These are phyloP conservation scores for Aricia agestis DNA, from an alignment of 1,140 invertebrate genomes.

Conservation along the genomic window DNA sequence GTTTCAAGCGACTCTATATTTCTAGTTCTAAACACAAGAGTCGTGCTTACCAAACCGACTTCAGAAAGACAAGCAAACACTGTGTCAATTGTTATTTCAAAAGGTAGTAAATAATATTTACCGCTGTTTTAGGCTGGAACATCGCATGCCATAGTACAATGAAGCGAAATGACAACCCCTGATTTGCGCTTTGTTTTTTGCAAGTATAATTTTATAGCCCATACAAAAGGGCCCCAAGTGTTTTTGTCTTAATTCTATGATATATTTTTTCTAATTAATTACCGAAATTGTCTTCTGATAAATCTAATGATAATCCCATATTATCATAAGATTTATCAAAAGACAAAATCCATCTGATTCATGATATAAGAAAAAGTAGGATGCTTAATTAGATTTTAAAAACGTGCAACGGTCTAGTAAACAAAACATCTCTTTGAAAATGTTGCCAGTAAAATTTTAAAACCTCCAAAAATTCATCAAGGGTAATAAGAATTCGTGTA, in stretches of 20 bases:
- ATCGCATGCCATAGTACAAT: slow-evolving; percentile 42
- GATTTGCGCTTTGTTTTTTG: slow-evolving; percentile 32
- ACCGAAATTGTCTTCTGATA: background rate
- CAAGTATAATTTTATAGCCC: slow-evolving; percentile 22
- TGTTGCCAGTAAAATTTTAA: background rate
- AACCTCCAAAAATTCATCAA: slow-evolving; percentile 6
- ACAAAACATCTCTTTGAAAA: background rate
- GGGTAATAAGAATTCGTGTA: slow-evolving; percentile 9
- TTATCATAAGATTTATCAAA: background rate
- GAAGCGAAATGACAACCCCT: slow-evolving; percentile 41
- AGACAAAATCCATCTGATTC: too few species aligned
- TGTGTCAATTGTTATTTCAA: slow-evolving; percentile 31
- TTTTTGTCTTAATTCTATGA: background rate
- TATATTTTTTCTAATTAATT: background rate
- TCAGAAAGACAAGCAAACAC: slow-evolving; percentile 25
- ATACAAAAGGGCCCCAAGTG: slow-evolving; percentile 17
- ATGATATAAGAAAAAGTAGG: too few species aligned
- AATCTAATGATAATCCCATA: too few species aligned
- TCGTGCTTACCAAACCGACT: slow-evolving; percentile 5
- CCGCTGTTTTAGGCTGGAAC: slow-evolving; percentile 34
- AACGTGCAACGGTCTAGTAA: too few species aligned
- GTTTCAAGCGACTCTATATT: background rate
- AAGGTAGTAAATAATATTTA: slow-evolving; percentile 30
- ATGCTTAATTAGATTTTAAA: background rate
- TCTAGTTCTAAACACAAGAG: background rate